phyloP scores from a whole-genome alignment of 1,140 invertebrate genomes.

The Drosophila orena region DNA sequence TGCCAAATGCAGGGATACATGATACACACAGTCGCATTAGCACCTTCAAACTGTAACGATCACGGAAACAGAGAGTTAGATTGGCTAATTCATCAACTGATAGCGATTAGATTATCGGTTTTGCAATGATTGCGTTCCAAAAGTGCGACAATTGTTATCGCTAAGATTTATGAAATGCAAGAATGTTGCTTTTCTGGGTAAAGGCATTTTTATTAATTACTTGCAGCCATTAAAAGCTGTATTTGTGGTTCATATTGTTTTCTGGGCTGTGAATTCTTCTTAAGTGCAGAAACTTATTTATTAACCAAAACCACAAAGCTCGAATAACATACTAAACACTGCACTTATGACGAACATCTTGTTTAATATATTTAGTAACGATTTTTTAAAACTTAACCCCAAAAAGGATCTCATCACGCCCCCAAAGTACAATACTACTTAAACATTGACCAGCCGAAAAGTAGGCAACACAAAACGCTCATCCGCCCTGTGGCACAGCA shows the following conservation, averaged over 20 bases:
- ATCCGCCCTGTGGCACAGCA: conserved; percentile 14
- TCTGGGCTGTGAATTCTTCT: too few species aligned
- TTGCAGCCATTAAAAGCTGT: background rate
- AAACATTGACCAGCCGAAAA: conserved; percentile 26
- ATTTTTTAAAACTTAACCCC: too few species aligned
- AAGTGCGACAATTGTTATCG: conserved; percentile 13
- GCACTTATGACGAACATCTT: too few species aligned
- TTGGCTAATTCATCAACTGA: conserved; percentile 22
- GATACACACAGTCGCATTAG: conserved; percentile 22
- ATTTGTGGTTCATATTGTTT: too few species aligned
- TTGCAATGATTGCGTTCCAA: conserved; percentile 8
- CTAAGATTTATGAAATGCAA: conserved; percentile 35
- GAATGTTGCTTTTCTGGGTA: background rate
- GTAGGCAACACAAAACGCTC: conserved; percentile 38
- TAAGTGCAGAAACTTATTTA: too few species aligned
- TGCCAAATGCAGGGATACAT: conserved; percentile 53
- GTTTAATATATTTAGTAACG: too few species aligned
- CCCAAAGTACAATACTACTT: too few species aligned
- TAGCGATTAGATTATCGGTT: conserved; percentile 41
- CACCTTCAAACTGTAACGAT: conserved; percentile 9
- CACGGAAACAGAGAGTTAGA: conserved; percentile 6
- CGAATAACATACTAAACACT: too few species aligned
- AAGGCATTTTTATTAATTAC: background rate
- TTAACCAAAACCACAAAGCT: too few species aligned
- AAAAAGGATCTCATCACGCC: background rate